phyloP scores from a whole-genome alignment of 2,797 vertebrate species.

The Diceros bicornis region DNA sequence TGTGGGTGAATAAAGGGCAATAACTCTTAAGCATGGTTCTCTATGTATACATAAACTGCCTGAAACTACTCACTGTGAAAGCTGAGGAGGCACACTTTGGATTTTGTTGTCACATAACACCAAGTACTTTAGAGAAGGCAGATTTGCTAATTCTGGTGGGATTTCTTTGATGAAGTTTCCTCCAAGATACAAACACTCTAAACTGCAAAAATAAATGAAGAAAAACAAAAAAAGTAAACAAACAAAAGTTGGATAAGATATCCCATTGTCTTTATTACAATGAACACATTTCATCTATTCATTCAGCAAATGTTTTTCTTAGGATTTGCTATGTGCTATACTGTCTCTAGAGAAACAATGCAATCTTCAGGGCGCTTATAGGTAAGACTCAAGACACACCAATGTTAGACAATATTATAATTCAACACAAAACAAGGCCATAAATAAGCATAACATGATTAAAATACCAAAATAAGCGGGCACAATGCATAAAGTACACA shows the following conservation, averaged over 20 bases:
- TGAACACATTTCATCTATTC: conserved; percentile 1
- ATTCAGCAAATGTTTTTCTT: conserved; percentile 40
- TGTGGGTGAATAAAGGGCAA: not conserved
- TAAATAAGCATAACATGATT: not conserved
- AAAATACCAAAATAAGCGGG: conserved; percentile 11
- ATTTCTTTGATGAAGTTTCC: conserved; percentile 98
- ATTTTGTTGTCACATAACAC: conserved; percentile 99
- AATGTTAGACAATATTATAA: not conserved
- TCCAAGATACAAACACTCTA: conserved; percentile 98
- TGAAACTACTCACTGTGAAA: conserved; percentile 94
- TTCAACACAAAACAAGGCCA: conserved; percentile 23
- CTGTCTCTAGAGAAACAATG: conserved; percentile 33
- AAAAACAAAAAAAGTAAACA: conserved; percentile 49
- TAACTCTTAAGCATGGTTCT: not conserved
- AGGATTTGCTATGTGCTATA: not conserved
- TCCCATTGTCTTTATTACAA: not conserved
- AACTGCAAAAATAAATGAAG: conserved; percentile 89
- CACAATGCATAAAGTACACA: not conserved
- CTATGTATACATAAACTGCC: not conserved
- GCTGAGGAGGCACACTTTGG: conserved; percentile 97
- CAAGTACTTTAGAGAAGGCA: conserved; percentile 96
- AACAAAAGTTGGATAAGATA: conserved; percentile 50
- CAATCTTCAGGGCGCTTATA: conserved; percentile 40
- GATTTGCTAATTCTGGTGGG: conserved; percentile 96
- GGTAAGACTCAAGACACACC: not conserved